These are phyloP conservation scores for Empis stercorea DNA, from an alignment of 2,888 invertebrate genomes.

Conservation along the genomic window DNA sequence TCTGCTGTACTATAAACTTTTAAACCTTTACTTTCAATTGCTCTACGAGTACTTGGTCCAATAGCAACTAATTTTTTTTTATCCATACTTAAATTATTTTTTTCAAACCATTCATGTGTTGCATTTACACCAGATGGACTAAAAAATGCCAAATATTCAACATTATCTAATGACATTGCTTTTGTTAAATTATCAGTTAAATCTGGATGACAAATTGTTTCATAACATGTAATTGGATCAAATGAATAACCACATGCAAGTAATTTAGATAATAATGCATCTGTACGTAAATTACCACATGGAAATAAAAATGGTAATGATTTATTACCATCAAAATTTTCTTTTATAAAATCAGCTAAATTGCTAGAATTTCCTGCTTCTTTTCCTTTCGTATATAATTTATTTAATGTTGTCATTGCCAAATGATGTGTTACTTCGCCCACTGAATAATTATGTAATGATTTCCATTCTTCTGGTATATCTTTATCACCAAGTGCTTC, in stretches of 20 bases:
- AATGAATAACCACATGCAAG: constrained; percentile 32
- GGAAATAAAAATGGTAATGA: constrained; percentile 41
- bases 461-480: constrained; percentile 33
- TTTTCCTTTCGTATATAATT: constrained; percentile 39
- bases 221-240: constrained; percentile 41
- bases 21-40: constrained; percentile 36
- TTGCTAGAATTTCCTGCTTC: constrained; percentile 42
- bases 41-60: constrained; percentile 43
- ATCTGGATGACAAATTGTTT: constrained; percentile 39
- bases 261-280: constrained; percentile 37
- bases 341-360: constrained; percentile 39
- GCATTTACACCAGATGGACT: constrained; percentile 45
- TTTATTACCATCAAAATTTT: constrained; percentile 35
- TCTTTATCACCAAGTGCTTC: constrained; percentile 35
- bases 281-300: constrained; percentile 43
- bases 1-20: constrained; percentile 37
- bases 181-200: constrained; percentile 35
- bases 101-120: constrained; percentile 34
- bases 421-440: constrained; percentile 42
- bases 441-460: constrained; percentile 39
- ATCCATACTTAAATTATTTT: constrained; percentile 23
- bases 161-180: constrained; percentile 31
- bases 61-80: constrained; percentile 41
- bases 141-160: constrained; percentile 44
- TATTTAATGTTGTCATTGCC: constrained; percentile 34